A percentile compares a stretch with the other conserved stretches of the same genome.
Conservation (phyloP, 2,113 vertebrate genomes). For the Microtus richardsoni region DNA sequence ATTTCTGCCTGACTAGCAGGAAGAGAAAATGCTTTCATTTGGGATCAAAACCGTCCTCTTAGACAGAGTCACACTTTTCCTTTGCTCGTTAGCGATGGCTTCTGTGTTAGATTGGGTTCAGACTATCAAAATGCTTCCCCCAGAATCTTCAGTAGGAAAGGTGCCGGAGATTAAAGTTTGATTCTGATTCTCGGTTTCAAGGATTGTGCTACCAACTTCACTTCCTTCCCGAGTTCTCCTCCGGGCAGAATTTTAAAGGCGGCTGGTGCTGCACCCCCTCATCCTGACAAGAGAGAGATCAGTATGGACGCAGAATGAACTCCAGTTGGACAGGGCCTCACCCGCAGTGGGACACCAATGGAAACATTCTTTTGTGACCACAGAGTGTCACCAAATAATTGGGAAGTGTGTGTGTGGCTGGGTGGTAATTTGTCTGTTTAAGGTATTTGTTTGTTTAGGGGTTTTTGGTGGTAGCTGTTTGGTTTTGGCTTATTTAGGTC, state of each 20-base stretch:
- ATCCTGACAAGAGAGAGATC: conserved; percentile 63
- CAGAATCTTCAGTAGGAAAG: conserved; percentile 80
- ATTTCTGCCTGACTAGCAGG: conserved; percentile 88
- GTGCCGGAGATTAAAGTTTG: conserved; percentile 73
- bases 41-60: conserved; percentile 86
- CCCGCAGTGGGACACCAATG: conserved; percentile 50
- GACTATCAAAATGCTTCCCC: conserved; percentile 82
- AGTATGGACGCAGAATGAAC: conserved; percentile 62
- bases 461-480: background rate
- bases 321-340: conserved; percentile 64
- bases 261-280: conserved; percentile 21
- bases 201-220: conserved; percentile 77
- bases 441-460: background rate
- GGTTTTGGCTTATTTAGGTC: background rate
- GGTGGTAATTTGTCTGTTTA: background rate
- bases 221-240: conserved; percentile 71
- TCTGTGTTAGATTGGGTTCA: conserved; percentile 84
- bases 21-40: conserved; percentile 86
- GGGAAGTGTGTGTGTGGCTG: background rate
- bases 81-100: conserved; percentile 85
- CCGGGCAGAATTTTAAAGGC: conserved; percentile 70
- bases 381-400: conserved; percentile 79
- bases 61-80: conserved; percentile 84
- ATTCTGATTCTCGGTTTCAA: conserved; percentile 76
- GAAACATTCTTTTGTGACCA: conserved; percentile 77